These are phyloP conservation scores for Spea multiplicata DNA, from an alignment of 2,113 vertebrate genomes.

Conservation along the genomic window DNA sequence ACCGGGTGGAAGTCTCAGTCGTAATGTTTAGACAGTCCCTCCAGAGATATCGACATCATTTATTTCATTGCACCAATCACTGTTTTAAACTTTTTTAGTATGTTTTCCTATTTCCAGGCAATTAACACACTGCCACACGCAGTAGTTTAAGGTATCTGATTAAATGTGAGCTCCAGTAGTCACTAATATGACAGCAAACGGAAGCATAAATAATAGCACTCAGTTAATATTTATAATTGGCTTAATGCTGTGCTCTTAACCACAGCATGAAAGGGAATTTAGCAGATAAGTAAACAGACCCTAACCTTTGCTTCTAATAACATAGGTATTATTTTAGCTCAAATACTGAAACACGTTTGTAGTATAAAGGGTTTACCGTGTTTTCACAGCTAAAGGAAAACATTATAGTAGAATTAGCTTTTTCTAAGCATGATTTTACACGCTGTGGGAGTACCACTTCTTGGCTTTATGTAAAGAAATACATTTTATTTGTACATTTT, in stretches of 20 bases:
- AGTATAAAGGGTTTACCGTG: background rate
- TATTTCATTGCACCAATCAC: too few species aligned
- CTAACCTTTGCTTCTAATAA: conserved; percentile 24
- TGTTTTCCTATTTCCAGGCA: too few species aligned
- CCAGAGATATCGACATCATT: too few species aligned
- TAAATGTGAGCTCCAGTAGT: background rate
- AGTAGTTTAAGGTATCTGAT: background rate
- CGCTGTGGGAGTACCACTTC: too few species aligned
- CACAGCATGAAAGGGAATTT: conserved; percentile 10
- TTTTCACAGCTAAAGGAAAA: background rate
- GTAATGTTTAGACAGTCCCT: too few species aligned
- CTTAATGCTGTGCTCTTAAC: background rate
- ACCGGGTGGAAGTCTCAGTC: too few species aligned
- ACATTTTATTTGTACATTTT: background rate
- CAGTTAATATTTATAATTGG: conserved; percentile 7
- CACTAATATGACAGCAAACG: conserved; percentile 12
- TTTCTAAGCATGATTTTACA: background rate
- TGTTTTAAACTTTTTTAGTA: too few species aligned
- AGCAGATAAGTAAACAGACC: conserved; percentile 12
- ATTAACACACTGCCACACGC: background rate
- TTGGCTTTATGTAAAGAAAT: too few species aligned
- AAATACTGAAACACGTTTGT: background rate
- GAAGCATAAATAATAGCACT: conserved; percentile 9
- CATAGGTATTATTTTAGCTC: conserved; percentile 10
- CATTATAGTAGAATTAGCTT: background rate